Evolutionary conservation across 2,888 invertebrate species (phyloP).

Genomic region (Hirtodrosophila histrioides): DNA sequence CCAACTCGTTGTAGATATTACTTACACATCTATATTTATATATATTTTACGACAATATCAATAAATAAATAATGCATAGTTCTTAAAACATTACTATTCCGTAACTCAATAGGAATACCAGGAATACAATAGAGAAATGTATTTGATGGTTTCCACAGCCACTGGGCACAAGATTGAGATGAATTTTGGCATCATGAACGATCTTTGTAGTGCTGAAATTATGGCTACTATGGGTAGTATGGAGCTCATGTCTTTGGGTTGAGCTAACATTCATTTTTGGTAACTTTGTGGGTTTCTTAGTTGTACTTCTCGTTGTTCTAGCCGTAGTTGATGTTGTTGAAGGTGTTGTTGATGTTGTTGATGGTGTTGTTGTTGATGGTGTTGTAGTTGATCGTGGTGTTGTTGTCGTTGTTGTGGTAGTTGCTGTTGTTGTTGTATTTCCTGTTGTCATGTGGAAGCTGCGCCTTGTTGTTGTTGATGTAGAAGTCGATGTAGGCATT

Average conservation of each 20-base stretch:
- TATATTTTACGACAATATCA: neutral
- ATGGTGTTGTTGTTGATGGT: neutral
- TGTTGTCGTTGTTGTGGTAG: neutral
- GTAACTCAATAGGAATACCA: neutral
- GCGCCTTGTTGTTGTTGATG: neutral
- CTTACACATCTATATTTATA: neutral
- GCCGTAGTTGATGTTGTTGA: neutral
- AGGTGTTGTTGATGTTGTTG: neutral
- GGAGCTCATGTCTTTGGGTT: neutral
- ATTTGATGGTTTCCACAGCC: neutral
- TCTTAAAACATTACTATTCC: neutral
- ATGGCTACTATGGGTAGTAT: neutral
- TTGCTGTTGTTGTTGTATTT: neutral
- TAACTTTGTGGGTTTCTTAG: neutral
- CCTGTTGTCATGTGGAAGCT: neutral
- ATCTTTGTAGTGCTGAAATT: slow-evolving; percentile 3
- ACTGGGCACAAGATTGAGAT: neutral
- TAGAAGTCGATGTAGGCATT: neutral
- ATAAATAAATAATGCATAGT: neutral
- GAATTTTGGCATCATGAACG: neutral
- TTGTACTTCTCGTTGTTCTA: slow-evolving; percentile 1
- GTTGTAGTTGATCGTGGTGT: neutral
- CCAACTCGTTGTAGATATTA: neutral
- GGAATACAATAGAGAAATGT: neutral
- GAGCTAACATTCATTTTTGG: neutral